Base-by-base conservation (phyloP, 2,888 invertebrate genomes). In the Selenia dentaria region DNA sequence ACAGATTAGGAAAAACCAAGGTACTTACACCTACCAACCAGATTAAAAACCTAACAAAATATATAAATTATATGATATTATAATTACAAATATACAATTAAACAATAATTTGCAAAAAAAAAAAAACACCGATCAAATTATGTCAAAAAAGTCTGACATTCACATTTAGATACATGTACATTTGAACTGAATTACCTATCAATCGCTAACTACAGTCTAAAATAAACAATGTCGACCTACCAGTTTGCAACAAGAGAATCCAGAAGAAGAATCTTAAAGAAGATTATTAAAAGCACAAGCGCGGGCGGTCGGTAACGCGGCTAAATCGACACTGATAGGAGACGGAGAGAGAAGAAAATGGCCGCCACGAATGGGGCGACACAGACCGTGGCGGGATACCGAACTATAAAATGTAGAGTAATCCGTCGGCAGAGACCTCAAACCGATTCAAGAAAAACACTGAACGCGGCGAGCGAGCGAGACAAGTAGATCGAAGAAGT, bases 271-370 rank as follows among this genome's bases (percentile, higher is more conserved):
- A 84, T 77, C 76, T 74, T 60, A 83, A 83, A 87, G 84, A 80
- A 70, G 62, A 64, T 55, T 55, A 57, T 63, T 50, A 44, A 54
- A 46, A 46, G 34, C 64, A 68, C 74, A 52, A 67, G 75, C 86
- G 75, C 89, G 68, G 61, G 74, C 68, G 65, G 51, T 59, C 79
- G 40, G 62, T 63, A 54, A 53, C 81, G 68, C 82, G 80, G 69
- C 64, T 69, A 57, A 67, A 60, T 54, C 70, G 51, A 68, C 70
- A 90, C 89, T 89, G 80, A 76, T 76, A 71, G 59, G 63, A 56
- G 74, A 75, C 71, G 78, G 79, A 84, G 77, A 79, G 83, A 87
- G 89, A 90, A 89, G 86, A 88, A 89, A 87, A 89, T 88, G 87
- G 89, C 87, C 59, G 81, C 64, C 77, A 57, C 56, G 49, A 62